phyloP scores from a whole-genome alignment of 2,888 invertebrate species.

The Scelioninae gen. 2 region DNA sequence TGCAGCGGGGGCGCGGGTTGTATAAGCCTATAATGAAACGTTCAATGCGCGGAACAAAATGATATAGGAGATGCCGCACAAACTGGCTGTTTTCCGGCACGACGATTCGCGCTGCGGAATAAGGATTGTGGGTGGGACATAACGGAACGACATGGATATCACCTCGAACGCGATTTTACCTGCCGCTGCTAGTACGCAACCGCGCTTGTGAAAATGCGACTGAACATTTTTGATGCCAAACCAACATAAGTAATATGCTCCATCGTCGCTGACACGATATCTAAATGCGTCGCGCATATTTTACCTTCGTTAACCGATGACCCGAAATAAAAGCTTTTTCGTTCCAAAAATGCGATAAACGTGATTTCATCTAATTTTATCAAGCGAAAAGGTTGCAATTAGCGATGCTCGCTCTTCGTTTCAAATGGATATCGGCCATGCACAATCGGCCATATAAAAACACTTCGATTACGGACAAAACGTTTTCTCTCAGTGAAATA shows the following conservation, averaged over 20 bases:
- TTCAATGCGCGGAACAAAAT: conserved; percentile 51
- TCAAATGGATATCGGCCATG: no score
- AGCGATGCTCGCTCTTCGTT: no score
- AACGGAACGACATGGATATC: conserved; percentile 46
- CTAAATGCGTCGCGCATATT: no score
- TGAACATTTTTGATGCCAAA: no score
- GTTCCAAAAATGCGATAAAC: no score
- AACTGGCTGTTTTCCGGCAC: conserved; percentile 51
- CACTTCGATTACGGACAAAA: conserved; percentile 41
- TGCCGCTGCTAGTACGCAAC: neutral
- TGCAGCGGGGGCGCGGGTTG: conserved; percentile 46
- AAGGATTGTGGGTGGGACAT: conserved; percentile 47
- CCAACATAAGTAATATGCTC: no score
- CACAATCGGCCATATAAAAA: conserved; percentile 36
- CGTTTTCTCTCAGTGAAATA: conserved; percentile 45
- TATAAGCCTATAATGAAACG: conserved; percentile 54
- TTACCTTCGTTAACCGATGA: no score
- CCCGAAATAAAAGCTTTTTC: no score
- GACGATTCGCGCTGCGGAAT: conserved; percentile 36
- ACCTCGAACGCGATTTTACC: conserved; percentile 22
- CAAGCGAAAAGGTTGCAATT: no score
- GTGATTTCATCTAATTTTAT: no score
- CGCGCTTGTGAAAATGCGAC: no score
- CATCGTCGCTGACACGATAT: no score
- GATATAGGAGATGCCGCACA: conserved; percentile 46